Evolutionary conservation across 2,888 invertebrate species (phyloP).

Genomic region (Matsumyia berberina): DNA sequence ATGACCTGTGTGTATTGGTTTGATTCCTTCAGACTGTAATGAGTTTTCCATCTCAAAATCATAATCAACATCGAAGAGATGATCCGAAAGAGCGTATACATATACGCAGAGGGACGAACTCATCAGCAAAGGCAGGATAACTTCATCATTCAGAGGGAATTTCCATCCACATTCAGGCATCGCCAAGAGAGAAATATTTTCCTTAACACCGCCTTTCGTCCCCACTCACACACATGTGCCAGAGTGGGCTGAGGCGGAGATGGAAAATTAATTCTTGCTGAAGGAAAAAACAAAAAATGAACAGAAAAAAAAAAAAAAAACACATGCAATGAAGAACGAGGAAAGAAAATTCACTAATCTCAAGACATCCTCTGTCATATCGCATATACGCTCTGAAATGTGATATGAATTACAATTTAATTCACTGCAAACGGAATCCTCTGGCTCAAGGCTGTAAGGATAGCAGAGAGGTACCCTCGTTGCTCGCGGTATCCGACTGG

Average conservation of each 20-base stretch:
- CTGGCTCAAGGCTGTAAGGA: conserved; percentile 41
- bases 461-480: conserved; percentile 48
- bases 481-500: background rate
- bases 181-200: conserved; percentile 16
- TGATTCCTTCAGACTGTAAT: background rate
- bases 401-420: conserved; percentile 68
- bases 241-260: background rate
- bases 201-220: background rate
- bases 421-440: conserved; percentile 53
- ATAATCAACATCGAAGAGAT: conserved; percentile 14
- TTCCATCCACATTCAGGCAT: conserved; percentile 2
- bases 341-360: conserved; percentile 54
- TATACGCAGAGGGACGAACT: background rate
- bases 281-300: conserved; percentile 19
- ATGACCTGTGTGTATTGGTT: background rate
- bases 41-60: conserved; percentile 26
- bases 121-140: conserved; percentile 22
- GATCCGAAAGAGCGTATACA: conserved; percentile 1
- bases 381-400: conserved; percentile 51
- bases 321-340: conserved; percentile 2
- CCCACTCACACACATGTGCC: background rate
- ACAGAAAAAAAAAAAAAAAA: background rate
- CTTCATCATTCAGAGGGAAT: conserved; percentile 29
- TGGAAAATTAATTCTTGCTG: conserved; percentile 44
- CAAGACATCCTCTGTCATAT: conserved; percentile 60